Conservation (phyloP, 2,888 invertebrate species). For the Tachystola acroxantha region DNA sequence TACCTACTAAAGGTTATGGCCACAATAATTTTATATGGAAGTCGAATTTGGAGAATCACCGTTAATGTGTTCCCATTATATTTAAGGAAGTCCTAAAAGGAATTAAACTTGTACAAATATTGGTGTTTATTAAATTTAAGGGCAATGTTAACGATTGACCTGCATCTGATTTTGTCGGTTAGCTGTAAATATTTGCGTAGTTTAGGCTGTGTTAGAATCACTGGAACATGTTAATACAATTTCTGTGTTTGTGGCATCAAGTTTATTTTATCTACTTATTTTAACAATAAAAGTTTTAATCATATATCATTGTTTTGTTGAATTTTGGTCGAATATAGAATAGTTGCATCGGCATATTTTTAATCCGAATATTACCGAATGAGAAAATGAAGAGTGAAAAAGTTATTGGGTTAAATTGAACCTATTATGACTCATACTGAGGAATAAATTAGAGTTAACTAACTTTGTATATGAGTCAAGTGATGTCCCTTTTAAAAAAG, state of each 20-base stretch:
- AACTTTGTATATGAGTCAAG: too few species aligned
- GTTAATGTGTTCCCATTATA: conserved; percentile 56
- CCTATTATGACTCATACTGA: too few species aligned
- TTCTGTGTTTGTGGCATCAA: conserved; percentile 72
- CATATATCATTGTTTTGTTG: conserved; percentile 22
- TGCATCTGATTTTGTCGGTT: conserved; percentile 64
- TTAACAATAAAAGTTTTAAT: conserved; percentile 73
- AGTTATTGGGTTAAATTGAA: too few species aligned
- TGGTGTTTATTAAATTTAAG: conserved; percentile 12
- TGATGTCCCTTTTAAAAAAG: too few species aligned
- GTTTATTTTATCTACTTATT: conserved; percentile 78
- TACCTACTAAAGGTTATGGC: too few species aligned
- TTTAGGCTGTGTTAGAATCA: conserved; percentile 59
- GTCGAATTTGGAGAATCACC: too few species aligned
- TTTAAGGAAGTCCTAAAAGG: conserved; percentile 49
- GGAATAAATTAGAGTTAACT: too few species aligned
- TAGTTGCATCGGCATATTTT: too few species aligned
- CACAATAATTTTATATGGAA: too few species aligned
- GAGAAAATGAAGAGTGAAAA: too few species aligned
- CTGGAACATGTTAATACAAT: conserved; percentile 63
- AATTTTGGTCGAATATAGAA: too few species aligned
- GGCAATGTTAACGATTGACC: conserved; percentile 65
- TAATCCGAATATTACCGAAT: too few species aligned
- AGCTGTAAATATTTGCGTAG: conserved; percentile 71
- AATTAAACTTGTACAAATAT: conserved; percentile 38